A percentile compares a stretch with the other conserved stretches of the same genome.
These are phyloP conservation scores for Meda fulgida DNA, from an alignment of 2,797 vertebrate genomes.

Conservation along the genomic window DNA sequence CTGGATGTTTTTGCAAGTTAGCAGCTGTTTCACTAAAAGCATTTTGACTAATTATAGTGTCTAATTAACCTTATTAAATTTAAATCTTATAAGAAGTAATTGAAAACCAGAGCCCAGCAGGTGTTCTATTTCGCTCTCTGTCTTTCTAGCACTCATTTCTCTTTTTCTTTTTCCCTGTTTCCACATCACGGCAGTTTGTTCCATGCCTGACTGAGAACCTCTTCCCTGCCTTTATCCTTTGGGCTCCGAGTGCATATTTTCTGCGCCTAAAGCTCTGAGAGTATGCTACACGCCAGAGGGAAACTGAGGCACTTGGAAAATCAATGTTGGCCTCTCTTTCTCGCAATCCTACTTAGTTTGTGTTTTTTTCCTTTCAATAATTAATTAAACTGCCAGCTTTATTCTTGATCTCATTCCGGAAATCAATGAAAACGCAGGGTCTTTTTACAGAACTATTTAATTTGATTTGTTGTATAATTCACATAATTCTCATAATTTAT, in stretches of 20 bases:
- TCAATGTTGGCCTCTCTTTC: constrained; percentile 46
- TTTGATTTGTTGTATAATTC: background rate
- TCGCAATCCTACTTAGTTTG: constrained; percentile 11
- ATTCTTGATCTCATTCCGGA: constrained; percentile 1
- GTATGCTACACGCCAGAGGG: constrained; percentile 44
- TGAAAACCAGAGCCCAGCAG: constrained; percentile 63
- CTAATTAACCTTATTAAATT: constrained; percentile 69
- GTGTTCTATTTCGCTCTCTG: constrained; percentile 59
- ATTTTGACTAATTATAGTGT: constrained; percentile 64
- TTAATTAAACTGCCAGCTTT: constrained; percentile 14
- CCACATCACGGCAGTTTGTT: constrained; percentile 51
- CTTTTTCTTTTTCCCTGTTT: constrained; percentile 38
- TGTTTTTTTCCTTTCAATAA: constrained; percentile 16
- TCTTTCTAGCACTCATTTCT: constrained; percentile 34
- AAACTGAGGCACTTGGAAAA: constrained; percentile 56
- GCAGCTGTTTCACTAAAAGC: constrained; percentile 44
- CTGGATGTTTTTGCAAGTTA: constrained; percentile 35
- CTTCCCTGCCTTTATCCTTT: constrained; percentile 38
- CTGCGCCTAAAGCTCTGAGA: constrained; percentile 27
- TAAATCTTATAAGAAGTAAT: constrained; percentile 60
- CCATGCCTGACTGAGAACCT: constrained; percentile 44
- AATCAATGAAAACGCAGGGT: constrained; percentile 29
- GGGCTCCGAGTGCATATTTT: constrained; percentile 47
- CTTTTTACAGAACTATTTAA: background rate
- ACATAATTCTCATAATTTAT: background rate